Conservation (phyloP, 2,113 vertebrate species). For the Prinia subflava region DNA sequence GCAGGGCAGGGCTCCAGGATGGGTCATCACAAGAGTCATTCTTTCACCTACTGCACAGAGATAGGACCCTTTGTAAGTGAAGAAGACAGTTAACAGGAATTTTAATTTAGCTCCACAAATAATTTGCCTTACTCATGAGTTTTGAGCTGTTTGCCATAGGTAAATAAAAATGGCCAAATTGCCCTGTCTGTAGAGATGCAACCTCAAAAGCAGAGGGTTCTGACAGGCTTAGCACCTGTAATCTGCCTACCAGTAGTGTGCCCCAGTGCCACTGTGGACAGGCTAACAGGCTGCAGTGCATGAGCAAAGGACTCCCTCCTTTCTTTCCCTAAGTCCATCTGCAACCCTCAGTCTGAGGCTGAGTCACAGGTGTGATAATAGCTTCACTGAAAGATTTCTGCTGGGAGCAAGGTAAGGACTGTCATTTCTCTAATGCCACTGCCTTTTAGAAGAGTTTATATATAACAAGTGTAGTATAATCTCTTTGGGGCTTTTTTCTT, state of each 20-base stretch:
- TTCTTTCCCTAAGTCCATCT: background rate
- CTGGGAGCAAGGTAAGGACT: background rate
- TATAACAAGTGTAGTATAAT: background rate
- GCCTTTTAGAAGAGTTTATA: background rate
- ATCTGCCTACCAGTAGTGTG: fast-evolving
- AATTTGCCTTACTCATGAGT: background rate
- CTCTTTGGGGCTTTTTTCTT: background rate
- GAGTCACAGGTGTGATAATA: background rate
- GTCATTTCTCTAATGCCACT: background rate
- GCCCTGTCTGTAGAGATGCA: background rate
- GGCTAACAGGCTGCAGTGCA: background rate
- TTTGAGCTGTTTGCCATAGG: background rate
- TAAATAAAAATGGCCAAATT: background rate
- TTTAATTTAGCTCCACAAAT: background rate
- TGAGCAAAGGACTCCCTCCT: background rate
- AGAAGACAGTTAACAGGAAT: background rate
- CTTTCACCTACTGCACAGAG: background rate
- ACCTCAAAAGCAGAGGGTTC: background rate
- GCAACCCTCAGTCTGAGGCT: background rate
- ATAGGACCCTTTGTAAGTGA: fast-evolving
- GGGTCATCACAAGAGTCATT: background rate
- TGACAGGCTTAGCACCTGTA: background rate
- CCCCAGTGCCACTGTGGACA: background rate
- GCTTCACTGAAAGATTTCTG: background rate
- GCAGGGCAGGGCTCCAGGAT: background rate